Percentiles rank a stretch among this genome's conserved stretches.
These are phyloP conservation scores for Byasa hedistus DNA, from an alignment of 2,888 invertebrate genomes.

Conservation along the genomic window DNA sequence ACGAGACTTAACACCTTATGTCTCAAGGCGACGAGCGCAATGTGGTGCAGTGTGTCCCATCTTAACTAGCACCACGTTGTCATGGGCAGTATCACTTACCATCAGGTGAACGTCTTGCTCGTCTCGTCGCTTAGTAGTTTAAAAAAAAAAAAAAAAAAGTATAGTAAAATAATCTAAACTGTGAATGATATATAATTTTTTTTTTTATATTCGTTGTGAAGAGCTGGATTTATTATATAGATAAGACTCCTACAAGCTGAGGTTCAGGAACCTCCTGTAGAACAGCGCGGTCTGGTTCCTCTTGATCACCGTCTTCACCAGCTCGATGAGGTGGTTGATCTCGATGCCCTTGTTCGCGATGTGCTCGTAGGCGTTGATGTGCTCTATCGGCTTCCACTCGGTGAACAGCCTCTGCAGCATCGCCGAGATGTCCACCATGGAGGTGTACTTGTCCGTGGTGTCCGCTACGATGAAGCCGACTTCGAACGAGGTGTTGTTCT, in stretches of 20 bases:
- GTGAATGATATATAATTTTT: too few relatives aligned
- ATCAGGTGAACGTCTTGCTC: too few relatives aligned
- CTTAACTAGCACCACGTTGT: too few relatives aligned
- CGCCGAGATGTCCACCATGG: slow-evolving; percentile 51
- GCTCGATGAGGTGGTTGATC: slow-evolving; percentile 53
- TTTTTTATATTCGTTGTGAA: too few relatives aligned
- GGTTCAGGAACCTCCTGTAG: slow-evolving; percentile 8
- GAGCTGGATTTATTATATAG: too few relatives aligned
- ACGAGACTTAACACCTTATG: too few relatives aligned
- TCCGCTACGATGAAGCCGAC: slow-evolving; percentile 58
- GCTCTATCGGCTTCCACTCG: slow-evolving; percentile 65
- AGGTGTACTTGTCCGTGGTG: slow-evolving; percentile 51
- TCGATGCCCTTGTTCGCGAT: slow-evolving; percentile 62
- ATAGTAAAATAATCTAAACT: too few relatives aligned
- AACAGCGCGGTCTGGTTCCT: slow-evolving; percentile 14
- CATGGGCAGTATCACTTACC: too few relatives aligned
- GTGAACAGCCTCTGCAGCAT: slow-evolving; percentile 47
- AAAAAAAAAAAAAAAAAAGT: too few relatives aligned
- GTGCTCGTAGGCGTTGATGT: slow-evolving; percentile 65
- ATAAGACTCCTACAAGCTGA: not conserved
- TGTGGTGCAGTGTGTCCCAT: too few relatives aligned
- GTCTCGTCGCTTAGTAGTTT: too few relatives aligned
- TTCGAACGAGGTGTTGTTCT: slow-evolving; percentile 52
- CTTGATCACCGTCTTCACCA: slow-evolving; percentile 41
- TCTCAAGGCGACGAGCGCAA: too few relatives aligned